Evolutionary conservation across 1,140 invertebrate species (phyloP).

Genomic region (Samia ricini): DNA sequence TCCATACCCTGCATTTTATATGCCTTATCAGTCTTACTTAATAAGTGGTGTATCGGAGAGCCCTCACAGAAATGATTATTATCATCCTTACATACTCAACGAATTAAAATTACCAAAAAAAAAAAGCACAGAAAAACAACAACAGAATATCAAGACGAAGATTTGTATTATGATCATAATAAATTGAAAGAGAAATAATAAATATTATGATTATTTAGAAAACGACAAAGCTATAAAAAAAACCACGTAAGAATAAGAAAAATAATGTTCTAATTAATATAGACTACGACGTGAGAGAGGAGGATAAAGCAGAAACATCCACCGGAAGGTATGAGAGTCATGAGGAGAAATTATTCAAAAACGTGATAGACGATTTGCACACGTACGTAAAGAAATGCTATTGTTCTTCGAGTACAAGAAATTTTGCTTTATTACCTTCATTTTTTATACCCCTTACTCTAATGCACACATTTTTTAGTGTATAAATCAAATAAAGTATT

Average conservation of each 20-base stretch:
- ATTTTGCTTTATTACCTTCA: neutral
- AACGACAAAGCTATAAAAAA: slow-evolving; percentile 2
- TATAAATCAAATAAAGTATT: neutral
- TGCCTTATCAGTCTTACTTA: slow-evolving; percentile 23
- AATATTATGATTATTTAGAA: slow-evolving; percentile 8
- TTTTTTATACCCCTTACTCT: neutral
- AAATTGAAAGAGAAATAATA: slow-evolving; percentile 4
- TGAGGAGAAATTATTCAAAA: slow-evolving; percentile 5
- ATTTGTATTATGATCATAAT: slow-evolving; percentile 30
- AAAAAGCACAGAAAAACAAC: slow-evolving; percentile 21
- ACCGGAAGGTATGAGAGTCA: neutral
- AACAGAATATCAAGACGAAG: slow-evolving; percentile 10
- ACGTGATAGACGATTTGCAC: slow-evolving; percentile 21
- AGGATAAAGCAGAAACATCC: slow-evolving; percentile 3
- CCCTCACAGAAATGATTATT: slow-evolving; percentile 15
- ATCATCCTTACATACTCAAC: slow-evolving; percentile 21
- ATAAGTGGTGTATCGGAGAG: slow-evolving; percentile 7
- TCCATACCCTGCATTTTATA: slow-evolving; percentile 13
- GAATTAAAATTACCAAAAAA: slow-evolving; percentile 23
- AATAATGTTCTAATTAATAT: slow-evolving; percentile 11
- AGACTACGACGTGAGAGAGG: slow-evolving; percentile 13
- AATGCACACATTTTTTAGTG: neutral
- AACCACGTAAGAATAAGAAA: slow-evolving; percentile 10
- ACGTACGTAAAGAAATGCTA: slow-evolving; percentile 24
- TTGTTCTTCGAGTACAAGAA: slow-evolving; percentile 15